A percentile compares a stretch with the other conserved stretches of the same genome.
These are phyloP conservation scores for Sebastes schlegelii DNA, from an alignment of 2,113 vertebrate genomes.

Conservation along the genomic window DNA sequence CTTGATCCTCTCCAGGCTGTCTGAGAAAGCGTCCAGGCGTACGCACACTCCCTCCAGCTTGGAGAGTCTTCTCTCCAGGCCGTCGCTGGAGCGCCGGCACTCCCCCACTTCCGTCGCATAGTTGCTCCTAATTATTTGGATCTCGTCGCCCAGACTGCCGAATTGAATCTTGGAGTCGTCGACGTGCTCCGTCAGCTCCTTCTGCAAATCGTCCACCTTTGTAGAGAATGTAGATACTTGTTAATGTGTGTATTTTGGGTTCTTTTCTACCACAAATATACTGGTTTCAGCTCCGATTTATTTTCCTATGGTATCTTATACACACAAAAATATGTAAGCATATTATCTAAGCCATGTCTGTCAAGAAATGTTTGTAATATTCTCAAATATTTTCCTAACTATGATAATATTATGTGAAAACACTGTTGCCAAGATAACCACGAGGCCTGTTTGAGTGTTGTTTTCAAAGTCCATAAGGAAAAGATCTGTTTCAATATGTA, in stretches of 20 bases:
- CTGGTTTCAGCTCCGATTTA: constrained; percentile 21
- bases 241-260: constrained; percentile 36
- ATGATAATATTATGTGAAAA: constrained; percentile 47
- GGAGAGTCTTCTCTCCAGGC: constrained; percentile 85
- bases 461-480: constrained; percentile 22
- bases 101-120: constrained; percentile 81
- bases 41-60: constrained; percentile 90
- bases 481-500: constrained; percentile 14
- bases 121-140: constrained; percentile 76
- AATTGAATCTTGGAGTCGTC: constrained; percentile 84
- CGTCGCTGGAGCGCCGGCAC: constrained; percentile 76
- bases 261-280: constrained; percentile 37
- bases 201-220: constrained; percentile 86
- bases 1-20: constrained; percentile 86
- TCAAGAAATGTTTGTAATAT: constrained; percentile 35
- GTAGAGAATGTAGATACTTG: constrained; percentile 19
- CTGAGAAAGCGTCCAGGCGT: constrained; percentile 85
- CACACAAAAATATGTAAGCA: constrained; percentile 38
- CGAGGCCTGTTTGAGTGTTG: constrained; percentile 17
- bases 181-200: constrained; percentile 80
- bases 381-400: constrained; percentile 50
- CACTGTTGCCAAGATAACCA: constrained; percentile 34
- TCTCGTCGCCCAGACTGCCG: constrained; percentile 75
- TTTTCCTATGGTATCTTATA: constrained; percentile 43
- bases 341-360: constrained; percentile 31